Percentiles rank a stretch among this genome's conserved stretches.
phyloP scores from a whole-genome alignment of 2,888 invertebrate species.

The Machimus rusticus region DNA sequence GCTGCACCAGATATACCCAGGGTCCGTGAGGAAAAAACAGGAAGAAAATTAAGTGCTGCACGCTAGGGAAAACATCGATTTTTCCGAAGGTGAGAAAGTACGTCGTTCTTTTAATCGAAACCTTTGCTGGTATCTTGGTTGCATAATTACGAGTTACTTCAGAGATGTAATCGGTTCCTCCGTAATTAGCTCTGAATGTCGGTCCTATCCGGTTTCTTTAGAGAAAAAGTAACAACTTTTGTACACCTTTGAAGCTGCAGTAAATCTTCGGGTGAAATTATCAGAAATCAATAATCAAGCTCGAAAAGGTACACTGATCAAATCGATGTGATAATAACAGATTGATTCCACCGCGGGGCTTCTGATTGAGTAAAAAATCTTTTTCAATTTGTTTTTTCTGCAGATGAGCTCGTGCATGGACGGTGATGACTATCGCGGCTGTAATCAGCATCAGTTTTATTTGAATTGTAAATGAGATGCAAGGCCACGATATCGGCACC shows the following conservation, averaged over 20 bases:
- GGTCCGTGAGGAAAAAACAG: neutral
- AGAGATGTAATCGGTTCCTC: neutral
- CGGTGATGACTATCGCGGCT: neutral
- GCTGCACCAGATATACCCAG: neutral
- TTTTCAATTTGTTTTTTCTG: neutral
- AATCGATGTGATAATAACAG: neutral
- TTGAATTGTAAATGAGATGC: conserved; percentile 22
- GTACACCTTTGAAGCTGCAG: neutral
- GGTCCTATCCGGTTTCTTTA: neutral
- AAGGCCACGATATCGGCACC: neutral
- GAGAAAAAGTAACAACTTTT: neutral
- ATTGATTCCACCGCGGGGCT: neutral
- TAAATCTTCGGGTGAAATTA: neutral
- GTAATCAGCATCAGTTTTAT: neutral
- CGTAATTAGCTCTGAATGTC: neutral
- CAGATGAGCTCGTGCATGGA: neutral
- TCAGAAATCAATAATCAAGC: neutral
- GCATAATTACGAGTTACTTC: neutral
- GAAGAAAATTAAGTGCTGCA: neutral
- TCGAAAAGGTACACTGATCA: neutral
- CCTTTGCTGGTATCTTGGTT: neutral
- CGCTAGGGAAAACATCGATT: neutral
- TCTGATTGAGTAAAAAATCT: neutral
- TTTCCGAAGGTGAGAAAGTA: neutral
- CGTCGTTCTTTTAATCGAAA: neutral